A percentile compares a stretch with the other conserved stretches of the same genome.
These are phyloP conservation scores for Philopedon plagiatum DNA, from an alignment of 2,888 invertebrate genomes.

Conservation along the genomic window DNA sequence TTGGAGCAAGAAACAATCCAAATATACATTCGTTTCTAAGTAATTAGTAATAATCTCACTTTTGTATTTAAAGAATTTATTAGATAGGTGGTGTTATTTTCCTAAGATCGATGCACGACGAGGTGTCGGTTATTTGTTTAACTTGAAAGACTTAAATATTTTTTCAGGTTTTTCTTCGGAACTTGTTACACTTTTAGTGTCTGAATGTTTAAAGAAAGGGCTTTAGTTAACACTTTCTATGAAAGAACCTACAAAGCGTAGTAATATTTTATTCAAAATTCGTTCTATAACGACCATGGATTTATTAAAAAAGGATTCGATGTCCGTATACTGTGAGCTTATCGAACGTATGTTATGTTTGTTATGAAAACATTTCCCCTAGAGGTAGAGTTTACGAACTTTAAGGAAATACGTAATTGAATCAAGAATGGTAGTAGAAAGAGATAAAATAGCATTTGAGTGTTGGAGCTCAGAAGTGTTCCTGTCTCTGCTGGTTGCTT, in stretches of 20 bases:
- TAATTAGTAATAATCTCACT: background rate
- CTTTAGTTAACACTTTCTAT: slow-evolving; percentile 14
- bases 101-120: background rate
- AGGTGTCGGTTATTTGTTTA: background rate
- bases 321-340: too few species aligned
- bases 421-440: too few species aligned
- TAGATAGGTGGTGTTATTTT: background rate
- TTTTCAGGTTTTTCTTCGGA: slow-evolving; percentile 6
- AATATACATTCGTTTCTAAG: background rate
- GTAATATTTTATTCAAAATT: background rate
- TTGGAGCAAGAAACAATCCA: too few species aligned
- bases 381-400: too few species aligned
- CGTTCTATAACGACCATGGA: background rate
- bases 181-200: slow-evolving; percentile 9
- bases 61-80: slow-evolving; percentile 20
- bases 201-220: slow-evolving; percentile 11
- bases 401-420: too few species aligned
- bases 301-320: too few species aligned
- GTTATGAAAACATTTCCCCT: too few species aligned
- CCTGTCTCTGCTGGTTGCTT: too few species aligned
- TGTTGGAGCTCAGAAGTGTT: too few species aligned
- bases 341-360: too few species aligned
- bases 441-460: too few species aligned
- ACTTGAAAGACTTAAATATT: background rate
- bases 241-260: background rate